Conservation (phyloP, 1,140 invertebrate genomes). For the Goniozus legneri region DNA sequence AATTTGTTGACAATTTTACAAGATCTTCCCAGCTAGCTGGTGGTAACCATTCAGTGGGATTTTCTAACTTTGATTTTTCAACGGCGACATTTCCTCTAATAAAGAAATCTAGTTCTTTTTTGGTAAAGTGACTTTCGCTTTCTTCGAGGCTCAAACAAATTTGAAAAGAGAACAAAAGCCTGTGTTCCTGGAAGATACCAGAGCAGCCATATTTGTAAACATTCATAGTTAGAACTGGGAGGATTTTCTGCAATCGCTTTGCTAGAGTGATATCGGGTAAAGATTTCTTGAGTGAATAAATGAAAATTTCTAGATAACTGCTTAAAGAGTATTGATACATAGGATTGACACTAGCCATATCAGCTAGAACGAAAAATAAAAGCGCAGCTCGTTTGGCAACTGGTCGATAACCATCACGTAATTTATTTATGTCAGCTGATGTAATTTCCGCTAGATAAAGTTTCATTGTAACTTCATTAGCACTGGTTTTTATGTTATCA, state of each 20-base stretch:
- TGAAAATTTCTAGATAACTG: conserved; percentile 77
- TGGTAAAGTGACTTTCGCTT: conserved; percentile 60
- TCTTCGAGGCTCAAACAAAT: conserved; percentile 80
- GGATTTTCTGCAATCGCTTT: conserved; percentile 76
- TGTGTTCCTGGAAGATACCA: conserved; percentile 87
- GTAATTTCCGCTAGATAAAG: conserved; percentile 70
- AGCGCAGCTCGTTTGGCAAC: conserved; percentile 81
- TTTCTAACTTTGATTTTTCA: conserved; percentile 65
- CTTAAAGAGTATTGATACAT: conserved; percentile 91
- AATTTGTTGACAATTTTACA: conserved; percentile 67
- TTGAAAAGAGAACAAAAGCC: conserved; percentile 86
- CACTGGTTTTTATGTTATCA: conserved; percentile 85
- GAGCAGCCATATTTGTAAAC: conserved; percentile 88
- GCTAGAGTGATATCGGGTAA: conserved; percentile 69
- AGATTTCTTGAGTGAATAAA: conserved; percentile 73
- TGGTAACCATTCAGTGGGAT: conserved; percentile 71
- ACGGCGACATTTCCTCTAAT: conserved; percentile 78
- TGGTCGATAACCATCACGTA: conserved; percentile 77
- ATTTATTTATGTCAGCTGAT: conserved; percentile 72
- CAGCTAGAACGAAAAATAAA: conserved; percentile 83
- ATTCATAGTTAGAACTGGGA: conserved; percentile 77
- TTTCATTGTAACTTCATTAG: conserved; percentile 73
- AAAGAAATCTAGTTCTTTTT: conserved; percentile 83
- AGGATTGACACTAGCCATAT: conserved; percentile 78
- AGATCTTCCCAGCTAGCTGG: conserved; percentile 75